Evolutionary conservation across 2,113 vertebrate species (phyloP).

Genomic region (Climacteris rufus): DNA sequence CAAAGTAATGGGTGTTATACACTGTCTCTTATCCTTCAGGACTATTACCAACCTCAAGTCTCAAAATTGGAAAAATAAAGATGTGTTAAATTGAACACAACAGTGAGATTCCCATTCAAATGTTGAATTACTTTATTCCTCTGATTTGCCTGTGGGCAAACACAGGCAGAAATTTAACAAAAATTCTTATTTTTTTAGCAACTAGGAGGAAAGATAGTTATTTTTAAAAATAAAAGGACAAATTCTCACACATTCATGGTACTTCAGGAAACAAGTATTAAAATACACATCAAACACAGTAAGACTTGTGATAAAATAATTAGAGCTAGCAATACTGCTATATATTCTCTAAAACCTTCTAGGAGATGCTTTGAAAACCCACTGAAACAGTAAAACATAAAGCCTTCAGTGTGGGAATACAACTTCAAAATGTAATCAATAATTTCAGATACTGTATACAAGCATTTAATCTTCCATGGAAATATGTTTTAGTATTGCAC

Average conservation of each 20-base stretch:
- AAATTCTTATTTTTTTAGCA: not conserved
- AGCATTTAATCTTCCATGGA: slow-evolving; percentile 41
- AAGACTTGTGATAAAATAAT: not conserved
- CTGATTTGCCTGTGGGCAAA: not conserved
- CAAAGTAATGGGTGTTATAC: not conserved
- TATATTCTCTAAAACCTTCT: not conserved
- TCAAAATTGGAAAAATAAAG: not conserved
- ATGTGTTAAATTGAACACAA: not conserved
- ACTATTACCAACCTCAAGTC: not conserved
- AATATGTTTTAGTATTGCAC: slow-evolving; percentile 18
- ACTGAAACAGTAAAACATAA: not conserved
- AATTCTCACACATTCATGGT: not conserved
- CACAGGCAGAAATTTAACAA: not conserved
- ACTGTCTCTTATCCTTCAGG: not conserved
- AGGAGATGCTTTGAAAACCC: not conserved
- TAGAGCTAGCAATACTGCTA: not conserved
- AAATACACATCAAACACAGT: not conserved
- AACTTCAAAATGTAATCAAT: slow-evolving; percentile 15
- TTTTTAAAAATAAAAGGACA: not conserved
- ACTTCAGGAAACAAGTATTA: not conserved
- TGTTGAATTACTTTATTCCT: not conserved
- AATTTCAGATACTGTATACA: not conserved
- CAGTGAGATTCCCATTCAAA: not conserved
- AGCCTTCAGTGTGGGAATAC: not conserved
- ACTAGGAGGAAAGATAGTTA: not conserved